phyloP scores from a whole-genome alignment of 2,113 vertebrate species.

The Pluvialis apricaria region DNA sequence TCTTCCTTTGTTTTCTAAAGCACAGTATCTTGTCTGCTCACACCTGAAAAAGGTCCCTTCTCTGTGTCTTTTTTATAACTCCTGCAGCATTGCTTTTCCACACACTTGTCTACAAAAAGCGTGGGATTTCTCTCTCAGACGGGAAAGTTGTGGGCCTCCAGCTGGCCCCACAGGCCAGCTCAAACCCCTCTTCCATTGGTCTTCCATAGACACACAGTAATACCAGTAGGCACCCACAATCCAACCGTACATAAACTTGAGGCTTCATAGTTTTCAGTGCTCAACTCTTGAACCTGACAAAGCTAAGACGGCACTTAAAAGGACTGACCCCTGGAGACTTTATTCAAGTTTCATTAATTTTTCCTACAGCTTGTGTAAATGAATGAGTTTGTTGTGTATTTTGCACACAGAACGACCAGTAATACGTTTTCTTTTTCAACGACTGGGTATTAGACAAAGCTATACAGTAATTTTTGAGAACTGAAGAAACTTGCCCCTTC shows the following conservation, averaged over 20 bases:
- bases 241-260: fast-evolving
- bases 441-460: background rate
- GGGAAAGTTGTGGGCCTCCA: background rate
- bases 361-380: background rate
- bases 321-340: background rate
- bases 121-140: background rate
- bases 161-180: background rate
- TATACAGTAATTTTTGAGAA: background rate
- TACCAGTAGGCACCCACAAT: background rate
- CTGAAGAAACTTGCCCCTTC: background rate
- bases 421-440: background rate
- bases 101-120: background rate
- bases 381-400: background rate
- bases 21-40: background rate
- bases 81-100: background rate
- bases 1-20: background rate
- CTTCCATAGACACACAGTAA: background rate
- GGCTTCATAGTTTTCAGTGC: background rate
- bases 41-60: background rate
- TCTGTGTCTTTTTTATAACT: background rate
- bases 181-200: background rate
- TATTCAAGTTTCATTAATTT: background rate
- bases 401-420: background rate
- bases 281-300: background rate
- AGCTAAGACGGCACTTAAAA: background rate